Base-by-base conservation (phyloP, 2,113 vertebrate genomes). In the Chionomys nivalis region DNA sequence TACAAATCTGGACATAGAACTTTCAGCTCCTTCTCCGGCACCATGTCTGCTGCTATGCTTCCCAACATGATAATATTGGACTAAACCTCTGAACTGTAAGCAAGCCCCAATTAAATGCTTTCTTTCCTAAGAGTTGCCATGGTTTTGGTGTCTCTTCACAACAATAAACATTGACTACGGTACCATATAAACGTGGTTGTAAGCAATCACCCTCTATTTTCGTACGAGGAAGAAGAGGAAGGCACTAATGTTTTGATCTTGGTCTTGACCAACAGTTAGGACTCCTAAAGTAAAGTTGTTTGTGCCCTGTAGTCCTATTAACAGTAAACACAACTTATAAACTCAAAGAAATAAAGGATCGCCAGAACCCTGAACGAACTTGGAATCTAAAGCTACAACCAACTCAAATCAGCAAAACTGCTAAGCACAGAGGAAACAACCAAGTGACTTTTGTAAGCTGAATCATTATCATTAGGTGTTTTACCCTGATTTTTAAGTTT, bases 341-440 rank as follows among this genome's bases (percentile, higher is more conserved):
- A 47, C 47, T 47, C 24, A 96, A 78, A 91, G 12, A 33, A 93
- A 89, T 55, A 89, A 93, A 85, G 9, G 93, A 58, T 73, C 55
- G 91, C 70, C 61, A 93, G 39, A 94, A 86, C 24, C 6, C 68
- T 87, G 52, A 96, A 95, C n/a, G 52, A 96, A 95, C 44, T 89
- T 93, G 39, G 89, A 89, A 77, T 63, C 73, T 89, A 58, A 81
- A 79, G 28, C 75, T 73, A 3, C 31, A 72, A 49, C 26, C 47
- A 93, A 91, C 73, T 72, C 61, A 94, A 87, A 55, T 39, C 47
- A 91, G 44, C 28, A 91, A 96, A 86, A 75, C 17, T 55, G 31
- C 83, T 78, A 89, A 91, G 19, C 65, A 44, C 28, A 68, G 70
- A 63, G 73, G 79, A 90, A 92, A 66, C 3, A 2, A 4, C 10